Evolutionary conservation across 2,888 invertebrate genomes (phyloP).

Genomic region (Spialia ferax): DNA sequence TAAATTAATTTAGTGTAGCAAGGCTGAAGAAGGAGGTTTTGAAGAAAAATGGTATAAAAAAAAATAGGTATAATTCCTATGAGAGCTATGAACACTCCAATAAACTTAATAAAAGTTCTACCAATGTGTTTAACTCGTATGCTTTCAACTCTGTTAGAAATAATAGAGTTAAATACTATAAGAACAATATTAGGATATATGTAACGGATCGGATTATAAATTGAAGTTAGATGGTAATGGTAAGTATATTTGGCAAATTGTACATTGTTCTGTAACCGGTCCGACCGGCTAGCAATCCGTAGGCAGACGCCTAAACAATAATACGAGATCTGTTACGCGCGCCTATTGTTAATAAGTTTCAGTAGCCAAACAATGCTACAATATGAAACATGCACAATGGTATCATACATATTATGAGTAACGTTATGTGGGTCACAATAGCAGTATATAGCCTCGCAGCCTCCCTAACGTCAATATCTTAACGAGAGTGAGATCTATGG

Average conservation of each 20-base stretch:
- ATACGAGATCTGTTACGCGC: conserved; percentile 2
- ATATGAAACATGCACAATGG: conserved; percentile 7
- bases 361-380: conserved; percentile 7
- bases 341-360: background rate
- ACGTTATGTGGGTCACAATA: background rate
- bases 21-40: no score
- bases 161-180: no score
- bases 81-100: no score
- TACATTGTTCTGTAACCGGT: conserved; percentile 6
- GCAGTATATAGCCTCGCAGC: background rate
- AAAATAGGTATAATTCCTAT: no score
- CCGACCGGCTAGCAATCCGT: conserved; percentile 2
- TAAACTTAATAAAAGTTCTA: no score
- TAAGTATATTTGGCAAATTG: background rate
- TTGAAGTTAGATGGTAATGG: background rate
- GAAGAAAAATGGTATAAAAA: no score
- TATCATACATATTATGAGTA: no score
- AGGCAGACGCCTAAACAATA: conserved; percentile 10
- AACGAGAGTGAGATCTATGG: background rate
- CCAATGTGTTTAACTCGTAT: no score
- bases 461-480: background rate
- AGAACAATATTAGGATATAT: background rate
- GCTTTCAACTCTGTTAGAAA: no score
- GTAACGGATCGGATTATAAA: background rate
- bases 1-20: no score